Conservation (phyloP, 2,888 invertebrate genomes). For the Trissoscelio sp. region DNA sequence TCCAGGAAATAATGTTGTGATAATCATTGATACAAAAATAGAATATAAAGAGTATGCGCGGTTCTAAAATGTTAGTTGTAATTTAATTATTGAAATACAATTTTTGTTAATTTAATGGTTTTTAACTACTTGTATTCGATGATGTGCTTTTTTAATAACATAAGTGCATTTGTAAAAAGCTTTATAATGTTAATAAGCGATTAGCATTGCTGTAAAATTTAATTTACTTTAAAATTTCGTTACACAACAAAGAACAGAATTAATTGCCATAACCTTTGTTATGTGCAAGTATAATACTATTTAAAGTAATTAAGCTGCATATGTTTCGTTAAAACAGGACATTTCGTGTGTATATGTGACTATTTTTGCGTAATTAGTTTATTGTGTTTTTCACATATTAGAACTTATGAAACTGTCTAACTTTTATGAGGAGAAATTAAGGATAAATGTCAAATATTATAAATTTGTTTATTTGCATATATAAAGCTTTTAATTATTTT, state of each 20-base stretch:
- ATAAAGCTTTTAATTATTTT: neutral
- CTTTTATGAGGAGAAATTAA: constrained; percentile 14
- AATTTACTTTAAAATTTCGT: constrained; percentile 13
- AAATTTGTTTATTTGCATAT: neutral
- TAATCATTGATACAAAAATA: constrained; percentile 53
- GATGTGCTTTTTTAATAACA: neutral
- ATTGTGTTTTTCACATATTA: constrained; percentile 10
- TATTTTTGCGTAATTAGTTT: constrained; percentile 33
- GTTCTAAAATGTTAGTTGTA: constrained; percentile 16
- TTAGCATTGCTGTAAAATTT: neutral
- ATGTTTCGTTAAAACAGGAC: constrained; percentile 7
- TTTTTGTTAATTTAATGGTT: neutral
- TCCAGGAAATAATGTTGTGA: constrained; percentile 45
- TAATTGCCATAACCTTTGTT: constrained; percentile 35
- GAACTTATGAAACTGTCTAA: constrained; percentile 9
- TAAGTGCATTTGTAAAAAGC: too few relatives aligned
- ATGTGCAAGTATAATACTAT: constrained; percentile 19
- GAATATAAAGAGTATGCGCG: constrained; percentile 24
- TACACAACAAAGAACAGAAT: constrained; percentile 17
- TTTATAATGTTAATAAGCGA: constrained; percentile 1
- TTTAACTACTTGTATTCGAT: too few relatives aligned
- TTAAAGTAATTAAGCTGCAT: constrained; percentile 33
- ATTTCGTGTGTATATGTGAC: neutral
- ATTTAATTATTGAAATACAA: constrained; percentile 4
- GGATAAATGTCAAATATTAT: neutral